A percentile compares a stretch with the other conserved stretches of the same genome.
These are phyloP conservation scores for Tragulus kanchil DNA, from an alignment of 2,113 vertebrate genomes.

Conservation along the genomic window DNA sequence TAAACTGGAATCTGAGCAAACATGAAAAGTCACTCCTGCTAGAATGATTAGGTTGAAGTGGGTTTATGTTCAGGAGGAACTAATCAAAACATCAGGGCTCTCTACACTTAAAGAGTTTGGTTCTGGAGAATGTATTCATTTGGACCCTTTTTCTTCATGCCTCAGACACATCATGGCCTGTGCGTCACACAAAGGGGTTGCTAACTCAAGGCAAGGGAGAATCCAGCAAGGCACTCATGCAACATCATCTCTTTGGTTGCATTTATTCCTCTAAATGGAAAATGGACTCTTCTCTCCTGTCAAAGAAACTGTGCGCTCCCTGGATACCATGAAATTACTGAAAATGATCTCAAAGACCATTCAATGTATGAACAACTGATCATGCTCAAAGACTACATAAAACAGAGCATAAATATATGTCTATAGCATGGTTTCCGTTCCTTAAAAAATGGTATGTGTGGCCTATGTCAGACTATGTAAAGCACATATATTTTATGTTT, in stretches of 20 bases:
- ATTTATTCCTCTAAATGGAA: background rate
- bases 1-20: background rate
- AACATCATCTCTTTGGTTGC: background rate
- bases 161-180: background rate
- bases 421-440: background rate
- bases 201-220: background rate
- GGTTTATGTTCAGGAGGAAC: background rate
- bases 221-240: background rate
- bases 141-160: background rate
- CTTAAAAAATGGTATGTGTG: background rate
- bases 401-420: background rate
- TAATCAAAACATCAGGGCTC: background rate
- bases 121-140: background rate
- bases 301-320: background rate
- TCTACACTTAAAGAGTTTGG: background rate
- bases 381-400: background rate
- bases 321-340: background rate
- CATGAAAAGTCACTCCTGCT: background rate
- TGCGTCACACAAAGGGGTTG: background rate
- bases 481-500: background rate
- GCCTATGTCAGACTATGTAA: background rate
- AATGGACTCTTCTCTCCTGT: background rate
- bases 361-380: background rate
- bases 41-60: background rate
- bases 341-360: slow-evolving; percentile 4